These are phyloP conservation scores for Ametastegia equiseti DNA, from an alignment of 2,888 invertebrate species.

Conservation along the genomic window DNA sequence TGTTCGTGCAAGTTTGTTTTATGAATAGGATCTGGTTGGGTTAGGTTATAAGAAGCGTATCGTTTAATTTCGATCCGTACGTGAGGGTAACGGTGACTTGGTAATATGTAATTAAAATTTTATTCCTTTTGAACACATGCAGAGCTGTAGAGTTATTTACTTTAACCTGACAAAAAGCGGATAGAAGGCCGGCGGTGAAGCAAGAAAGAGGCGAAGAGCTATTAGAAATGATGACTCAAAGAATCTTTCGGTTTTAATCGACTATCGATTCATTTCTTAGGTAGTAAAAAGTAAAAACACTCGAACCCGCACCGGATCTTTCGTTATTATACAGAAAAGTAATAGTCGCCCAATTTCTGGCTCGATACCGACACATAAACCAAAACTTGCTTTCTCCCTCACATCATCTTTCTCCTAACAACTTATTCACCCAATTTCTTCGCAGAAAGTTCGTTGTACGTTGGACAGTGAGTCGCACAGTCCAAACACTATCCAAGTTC, in stretches of 20 bases:
- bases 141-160: not conserved
- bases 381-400: too few species aligned
- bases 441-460: too few species aligned
- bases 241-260: slow-evolving; percentile 24
- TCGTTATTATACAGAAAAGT: too few species aligned
- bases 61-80: not conserved
- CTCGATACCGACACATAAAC: too few species aligned
- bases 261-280: slow-evolving; percentile 14
- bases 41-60: not conserved
- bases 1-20: not conserved
- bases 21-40: not conserved
- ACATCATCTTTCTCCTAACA: too few species aligned
- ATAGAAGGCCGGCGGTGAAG: not conserved
- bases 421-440: too few species aligned
- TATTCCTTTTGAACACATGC: slow-evolving; percentile 4
- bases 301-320: too few species aligned
- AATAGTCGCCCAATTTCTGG: too few species aligned
- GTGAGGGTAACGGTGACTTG: not conserved
- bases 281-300: not conserved
- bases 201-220: slow-evolving; percentile 31
- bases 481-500: too few species aligned
- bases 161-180: slow-evolving; percentile 6
- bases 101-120: slow-evolving; percentile 22
- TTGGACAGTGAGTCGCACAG: too few species aligned
- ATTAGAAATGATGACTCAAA: slow-evolving; percentile 40